Percentiles rank a stretch among this genome's conserved stretches.
phyloP scores from a whole-genome alignment of 2,113 vertebrate species.

The Dipodomys spectabilis region DNA sequence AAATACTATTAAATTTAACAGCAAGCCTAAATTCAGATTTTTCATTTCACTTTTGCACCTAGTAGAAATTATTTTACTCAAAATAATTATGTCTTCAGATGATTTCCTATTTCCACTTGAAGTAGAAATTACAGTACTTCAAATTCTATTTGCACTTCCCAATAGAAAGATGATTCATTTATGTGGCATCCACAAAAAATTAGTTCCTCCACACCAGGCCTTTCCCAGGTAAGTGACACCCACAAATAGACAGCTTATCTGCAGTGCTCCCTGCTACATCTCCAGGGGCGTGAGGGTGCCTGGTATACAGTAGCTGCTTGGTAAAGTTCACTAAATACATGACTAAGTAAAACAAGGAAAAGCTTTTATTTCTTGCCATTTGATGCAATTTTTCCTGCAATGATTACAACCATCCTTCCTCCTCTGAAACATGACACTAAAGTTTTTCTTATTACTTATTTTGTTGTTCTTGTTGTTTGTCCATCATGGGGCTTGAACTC shows the following conservation, averaged over 20 bases:
- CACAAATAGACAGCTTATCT: background rate
- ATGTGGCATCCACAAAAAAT: slow-evolving; percentile 77
- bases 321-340: background rate
- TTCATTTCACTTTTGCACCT: slow-evolving; percentile 76
- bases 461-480: no score
- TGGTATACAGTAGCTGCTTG: background rate
- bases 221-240: slow-evolving; percentile 57
- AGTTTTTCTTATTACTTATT: background rate
- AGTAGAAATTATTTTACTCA: slow-evolving; percentile 79
- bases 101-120: slow-evolving; percentile 77
- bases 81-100: slow-evolving; percentile 80
- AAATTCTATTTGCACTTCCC: slow-evolving; percentile 77
- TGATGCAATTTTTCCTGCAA: slow-evolving; percentile 4
- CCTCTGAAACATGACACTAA: background rate
- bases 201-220: slow-evolving; percentile 15
- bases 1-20: slow-evolving; percentile 80
- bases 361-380: slow-evolving; percentile 38
- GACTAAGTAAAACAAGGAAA: background rate
- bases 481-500: no score
- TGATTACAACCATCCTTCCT: background rate
- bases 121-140: slow-evolving; percentile 80
- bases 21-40: slow-evolving; percentile 75
- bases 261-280: background rate
- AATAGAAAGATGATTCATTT: slow-evolving; percentile 71
- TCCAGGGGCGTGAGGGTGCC: background rate